Percentiles rank a stretch among this genome's conserved stretches.
Conservation (phyloP, 23 tunicate species). For the Corella eumyota region DNA sequence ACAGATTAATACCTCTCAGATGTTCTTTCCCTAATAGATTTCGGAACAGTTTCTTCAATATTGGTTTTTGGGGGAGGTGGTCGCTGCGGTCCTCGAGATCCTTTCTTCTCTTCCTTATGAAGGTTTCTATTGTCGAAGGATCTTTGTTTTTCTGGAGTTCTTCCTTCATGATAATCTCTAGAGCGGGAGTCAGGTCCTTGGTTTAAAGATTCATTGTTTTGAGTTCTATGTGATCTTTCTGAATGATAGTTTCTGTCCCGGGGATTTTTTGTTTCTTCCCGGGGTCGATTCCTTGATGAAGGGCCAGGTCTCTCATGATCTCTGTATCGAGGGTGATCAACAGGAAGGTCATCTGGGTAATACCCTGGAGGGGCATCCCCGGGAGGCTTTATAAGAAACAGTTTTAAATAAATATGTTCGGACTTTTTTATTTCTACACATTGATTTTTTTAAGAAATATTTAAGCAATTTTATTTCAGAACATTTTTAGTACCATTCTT, state of each 20-base stretch:
- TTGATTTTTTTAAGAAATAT: too few relatives aligned
- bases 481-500: neutral
- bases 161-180: too few relatives aligned
- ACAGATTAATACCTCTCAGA: conserved; percentile 4
- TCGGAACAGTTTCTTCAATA: conserved; percentile 5
- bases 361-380: conserved; percentile 6
- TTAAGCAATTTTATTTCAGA: neutral
- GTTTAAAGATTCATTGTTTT: neutral
- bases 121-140: too few relatives aligned
- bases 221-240: neutral
- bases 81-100: neutral
- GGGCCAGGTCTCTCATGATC: too few relatives aligned
- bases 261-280: too few relatives aligned
- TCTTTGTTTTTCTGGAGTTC: too few relatives aligned
- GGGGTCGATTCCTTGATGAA: too few relatives aligned
- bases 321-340: too few relatives aligned
- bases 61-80: neutral
- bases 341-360: neutral
- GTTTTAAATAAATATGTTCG: too few relatives aligned
- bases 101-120: too few relatives aligned
- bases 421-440: too few relatives aligned
- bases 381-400: conserved; percentile 2
- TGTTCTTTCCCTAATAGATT: neutral
- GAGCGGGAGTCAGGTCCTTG: too few relatives aligned
- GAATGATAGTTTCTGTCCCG: neutral